phyloP scores from a whole-genome alignment of 2,888 invertebrate species.

The Epistrophella euchroma region DNA sequence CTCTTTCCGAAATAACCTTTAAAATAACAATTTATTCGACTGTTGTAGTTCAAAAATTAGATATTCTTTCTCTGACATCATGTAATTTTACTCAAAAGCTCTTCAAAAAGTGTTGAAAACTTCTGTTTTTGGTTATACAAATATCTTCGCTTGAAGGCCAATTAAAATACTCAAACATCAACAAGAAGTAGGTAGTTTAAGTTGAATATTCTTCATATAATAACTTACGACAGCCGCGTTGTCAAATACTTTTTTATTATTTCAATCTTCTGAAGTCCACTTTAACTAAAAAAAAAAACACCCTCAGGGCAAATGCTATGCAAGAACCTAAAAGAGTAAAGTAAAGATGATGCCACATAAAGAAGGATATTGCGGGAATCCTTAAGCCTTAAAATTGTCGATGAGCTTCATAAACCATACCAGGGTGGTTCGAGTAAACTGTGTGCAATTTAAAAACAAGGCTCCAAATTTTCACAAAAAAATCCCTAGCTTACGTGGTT shows the following conservation, averaged over 20 bases:
- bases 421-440: background rate
- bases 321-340: background rate
- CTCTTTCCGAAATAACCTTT: no score
- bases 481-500: no score
- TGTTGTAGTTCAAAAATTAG: no score
- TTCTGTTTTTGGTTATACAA: background rate
- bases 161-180: slow-evolving; percentile 7
- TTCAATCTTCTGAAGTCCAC: slow-evolving; percentile 36
- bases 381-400: slow-evolving; percentile 12
- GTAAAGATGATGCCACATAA: slow-evolving; percentile 18
- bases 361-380: slow-evolving; percentile 10
- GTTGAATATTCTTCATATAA: background rate
- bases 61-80: no score
- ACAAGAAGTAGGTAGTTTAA: background rate
- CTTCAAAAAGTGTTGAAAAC: background rate
- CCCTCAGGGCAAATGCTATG: background rate
- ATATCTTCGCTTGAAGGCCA: slow-evolving; percentile 4
- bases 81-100: background rate
- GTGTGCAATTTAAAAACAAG: no score
- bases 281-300: slow-evolving; percentile 10
- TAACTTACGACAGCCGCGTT: slow-evolving; percentile 20
- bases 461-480: no score
- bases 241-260: slow-evolving; percentile 48
- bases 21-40: no score
- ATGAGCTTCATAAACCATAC: background rate